Evolutionary conservation across 2,888 invertebrate species (phyloP).

Genomic region (Orthosia incerta): DNA sequence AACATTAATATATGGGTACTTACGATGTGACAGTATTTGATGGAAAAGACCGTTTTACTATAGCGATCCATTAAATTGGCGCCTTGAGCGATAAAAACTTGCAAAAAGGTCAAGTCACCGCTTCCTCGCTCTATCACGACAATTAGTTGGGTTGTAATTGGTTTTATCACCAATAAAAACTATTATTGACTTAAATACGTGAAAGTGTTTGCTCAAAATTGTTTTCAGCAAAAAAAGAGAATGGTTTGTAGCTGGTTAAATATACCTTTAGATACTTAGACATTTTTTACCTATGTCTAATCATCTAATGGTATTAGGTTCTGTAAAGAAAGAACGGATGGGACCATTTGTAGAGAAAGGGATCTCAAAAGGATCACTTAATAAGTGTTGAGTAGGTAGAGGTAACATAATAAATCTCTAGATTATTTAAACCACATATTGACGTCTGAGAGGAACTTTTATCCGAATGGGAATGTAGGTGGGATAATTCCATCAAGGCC

Average conservation of each 20-base stretch:
- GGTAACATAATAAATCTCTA: not conserved
- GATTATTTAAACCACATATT: too few relatives aligned
- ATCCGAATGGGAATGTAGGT: too few relatives aligned
- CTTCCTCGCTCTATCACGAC: conserved; percentile 78
- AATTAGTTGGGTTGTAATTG: conserved; percentile 71
- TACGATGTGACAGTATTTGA: conserved; percentile 51
- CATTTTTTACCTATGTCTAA: not conserved
- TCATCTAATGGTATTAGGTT: not conserved
- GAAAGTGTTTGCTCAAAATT: conserved; percentile 53
- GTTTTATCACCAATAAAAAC: conserved; percentile 65
- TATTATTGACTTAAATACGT: conserved; percentile 53
- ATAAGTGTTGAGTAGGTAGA: not conserved
- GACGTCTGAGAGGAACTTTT: too few relatives aligned
- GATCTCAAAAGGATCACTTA: not conserved
- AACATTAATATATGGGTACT: not conserved
- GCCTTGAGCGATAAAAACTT: conserved; percentile 77
- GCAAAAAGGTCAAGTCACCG: conserved; percentile 76
- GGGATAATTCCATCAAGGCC: too few relatives aligned
- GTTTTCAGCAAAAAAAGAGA: conserved; percentile 42
- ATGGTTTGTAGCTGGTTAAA: conserved; percentile 19
- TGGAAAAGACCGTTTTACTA: conserved; percentile 62
- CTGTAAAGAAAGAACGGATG: not conserved
- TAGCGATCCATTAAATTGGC: conserved; percentile 68
- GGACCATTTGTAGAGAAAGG: not conserved
- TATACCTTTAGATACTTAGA: not conserved